Base-by-base conservation (phyloP, 2,888 invertebrate genomes). In the Melanostoma mellinum region DNA sequence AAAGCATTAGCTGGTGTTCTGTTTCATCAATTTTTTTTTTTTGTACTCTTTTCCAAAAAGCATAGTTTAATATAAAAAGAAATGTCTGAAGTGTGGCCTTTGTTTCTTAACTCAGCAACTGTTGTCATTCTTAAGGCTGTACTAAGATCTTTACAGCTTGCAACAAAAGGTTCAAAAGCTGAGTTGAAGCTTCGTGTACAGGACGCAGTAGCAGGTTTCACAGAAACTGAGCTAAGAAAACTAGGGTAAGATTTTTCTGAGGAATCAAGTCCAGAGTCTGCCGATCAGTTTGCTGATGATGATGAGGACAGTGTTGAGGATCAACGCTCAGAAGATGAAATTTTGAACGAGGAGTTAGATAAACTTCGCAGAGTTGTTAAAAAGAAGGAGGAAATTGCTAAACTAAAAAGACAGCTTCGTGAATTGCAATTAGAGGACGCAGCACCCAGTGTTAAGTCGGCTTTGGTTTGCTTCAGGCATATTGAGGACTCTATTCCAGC, bases 321-420 rank as follows among this genome's bases (percentile, higher is more conserved):
- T 3, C 52, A 53, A 3, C 42, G 6, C 33, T 4, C 52, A 1
- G 56, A 68, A 2, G 68, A 68, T 8, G 38, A 38, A n/a, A 4
- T 6, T 38, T 8, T 56, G 4, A 46, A 56, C 48, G 68, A 68
- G 32, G 68, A 56, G 8, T 8, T 56, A 0, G 8, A 8, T 6
- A 68, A 56, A 67, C 67, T 69, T 40, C 56, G 33, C 2, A 38
- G 32, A 3, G 58, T 69, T 10, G 48, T 4, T 8, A 56, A 58
- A 9, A 69, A 69, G 50, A 58, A 50, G 9, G 58, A 40, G 40
- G 58, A 58, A 33, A 69, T 69, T 10, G 6, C 40, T 3, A 33
- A 55, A 44, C 60, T 60, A 0, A 60, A 71, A 42, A 6, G 36
- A 20, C 52, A 60, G 9, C 56, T 71, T 42, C 40, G 32, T 3